These are phyloP conservation scores for Folsomia candida DNA, from an alignment of 2,888 invertebrate genomes.

Conservation along the genomic window DNA sequence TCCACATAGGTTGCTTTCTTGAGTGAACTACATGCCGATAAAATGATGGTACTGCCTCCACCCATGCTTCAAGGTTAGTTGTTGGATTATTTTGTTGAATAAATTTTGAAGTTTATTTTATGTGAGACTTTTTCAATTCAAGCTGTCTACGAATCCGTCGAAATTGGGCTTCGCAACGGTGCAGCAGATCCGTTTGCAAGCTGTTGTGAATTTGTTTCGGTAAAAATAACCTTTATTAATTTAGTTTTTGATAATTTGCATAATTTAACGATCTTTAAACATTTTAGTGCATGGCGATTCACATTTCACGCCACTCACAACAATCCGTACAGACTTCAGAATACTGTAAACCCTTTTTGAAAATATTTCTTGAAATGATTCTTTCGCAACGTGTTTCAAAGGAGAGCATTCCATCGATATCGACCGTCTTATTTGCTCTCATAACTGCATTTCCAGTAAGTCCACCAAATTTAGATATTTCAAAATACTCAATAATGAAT, in stretches of 20 bases:
- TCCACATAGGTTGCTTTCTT: constrained; percentile 35
- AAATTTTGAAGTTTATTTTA: no score
- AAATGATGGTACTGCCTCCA: constrained; percentile 54
- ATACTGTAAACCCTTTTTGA: constrained; percentile 45
- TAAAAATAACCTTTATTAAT: no score
- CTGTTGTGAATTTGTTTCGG: constrained; percentile 63
- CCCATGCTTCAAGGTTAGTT: constrained; percentile 60
- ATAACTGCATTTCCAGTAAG: constrained; percentile 65
- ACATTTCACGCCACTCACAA: constrained; percentile 39
- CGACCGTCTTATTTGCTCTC: constrained; percentile 63
- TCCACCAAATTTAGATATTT: constrained; percentile 3
- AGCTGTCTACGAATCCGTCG: constrained; percentile 61
- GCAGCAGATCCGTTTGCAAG: constrained; percentile 61
- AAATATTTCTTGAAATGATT: constrained; percentile 64
- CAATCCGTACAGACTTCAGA: constrained; percentile 39
- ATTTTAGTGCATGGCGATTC: constrained; percentile 43
- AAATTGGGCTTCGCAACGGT: constrained; percentile 63
- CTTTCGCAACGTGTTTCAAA: constrained; percentile 66
- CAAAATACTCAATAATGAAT: background rate
- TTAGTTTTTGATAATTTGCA: no score
- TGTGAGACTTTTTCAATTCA: no score
- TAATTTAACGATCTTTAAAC: no score
- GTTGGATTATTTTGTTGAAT: no score
- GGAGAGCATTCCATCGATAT: constrained; percentile 63
- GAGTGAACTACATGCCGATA: constrained; percentile 45